Evolutionary conservation across 2,113 vertebrate genomes (phyloP), one percentile per base, ranked within the genome.

Genomic region (Balaenoptera acutorostrata): DNA sequence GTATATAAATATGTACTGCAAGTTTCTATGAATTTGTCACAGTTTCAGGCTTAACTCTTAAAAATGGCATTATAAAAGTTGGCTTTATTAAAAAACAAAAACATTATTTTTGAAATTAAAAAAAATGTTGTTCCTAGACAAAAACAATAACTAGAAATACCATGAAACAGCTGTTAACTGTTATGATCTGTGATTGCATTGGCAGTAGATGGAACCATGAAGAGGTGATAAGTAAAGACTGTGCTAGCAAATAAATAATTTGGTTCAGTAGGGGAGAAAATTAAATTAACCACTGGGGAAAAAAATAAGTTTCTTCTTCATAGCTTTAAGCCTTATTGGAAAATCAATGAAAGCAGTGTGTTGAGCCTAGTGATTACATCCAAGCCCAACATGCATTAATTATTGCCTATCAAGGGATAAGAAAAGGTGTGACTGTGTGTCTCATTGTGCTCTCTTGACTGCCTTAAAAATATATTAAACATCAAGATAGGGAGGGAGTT

Each of bases 241-340:
- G 20, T 88, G 46, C 46, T 95, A 89, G 52, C 36, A 96, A 93
- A 77, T 90, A 93, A 95, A 96, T 96, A 96, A 88, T 95, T 69
- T 96, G 87, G 71, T 90, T 96, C 93, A 90, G 44, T 92, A 96
- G 52, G 61, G 27, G 44, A 95, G 88, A 96, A 97, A 95, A 96
- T 96, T 97, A 94, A 97, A 96, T 96, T 87, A 84, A 90, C 20
- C 49, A 90, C 80, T 90, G 80, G 20, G 87, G 88, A 94, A 71
- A 95, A 69, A 92, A 92, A 96, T n/a, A 75, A 80, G n/a, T 88
- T 97, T 85, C 55, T 94, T 95, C 81, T 90, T 91, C 52, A 71
- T 61, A 96, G 91, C 78, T 78, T 95, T 90, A 94, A 95, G 83
- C 33, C 44, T 97, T 93, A 96, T 69, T 97, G 85, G 66, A 97